Conservation (phyloP, 2,797 vertebrate species). For the Psittacula derbiana region DNA sequence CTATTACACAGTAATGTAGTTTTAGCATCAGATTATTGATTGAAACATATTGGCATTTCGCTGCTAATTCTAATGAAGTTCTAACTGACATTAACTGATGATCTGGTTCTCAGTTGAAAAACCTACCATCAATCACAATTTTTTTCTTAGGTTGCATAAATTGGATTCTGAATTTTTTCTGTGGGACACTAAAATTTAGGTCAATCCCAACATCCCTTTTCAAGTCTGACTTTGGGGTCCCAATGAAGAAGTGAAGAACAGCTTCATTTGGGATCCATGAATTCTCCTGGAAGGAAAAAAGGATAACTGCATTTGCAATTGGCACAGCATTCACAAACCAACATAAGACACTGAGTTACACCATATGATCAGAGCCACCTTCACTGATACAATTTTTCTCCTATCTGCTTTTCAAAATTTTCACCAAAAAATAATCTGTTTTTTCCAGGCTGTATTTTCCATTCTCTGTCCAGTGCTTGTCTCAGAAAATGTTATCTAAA, state of each 20-base stretch:
- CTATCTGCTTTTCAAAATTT: background rate
- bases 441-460: background rate
- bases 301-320: background rate
- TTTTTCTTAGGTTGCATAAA: constrained; percentile 84
- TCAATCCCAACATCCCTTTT: constrained; percentile 84
- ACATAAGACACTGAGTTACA: background rate
- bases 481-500: background rate
- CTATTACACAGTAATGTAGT: background rate
- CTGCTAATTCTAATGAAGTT: background rate
- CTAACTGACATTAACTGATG: background rate
- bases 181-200: constrained; percentile 74
- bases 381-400: background rate
- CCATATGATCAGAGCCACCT: background rate
- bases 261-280: constrained; percentile 85
- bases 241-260: constrained; percentile 81
- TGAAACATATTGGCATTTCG: background rate
- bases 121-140: constrained; percentile 79
- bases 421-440: background rate
- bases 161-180: constrained; percentile 77
- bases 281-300: constrained; percentile 72
- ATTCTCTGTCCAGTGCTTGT: background rate
- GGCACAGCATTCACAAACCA: background rate
- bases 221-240: constrained; percentile 83
- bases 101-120: background rate
- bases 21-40: background rate